Evolutionary conservation across 2,113 vertebrate genomes (phyloP).

Genomic region (Rhineura floridana): DNA sequence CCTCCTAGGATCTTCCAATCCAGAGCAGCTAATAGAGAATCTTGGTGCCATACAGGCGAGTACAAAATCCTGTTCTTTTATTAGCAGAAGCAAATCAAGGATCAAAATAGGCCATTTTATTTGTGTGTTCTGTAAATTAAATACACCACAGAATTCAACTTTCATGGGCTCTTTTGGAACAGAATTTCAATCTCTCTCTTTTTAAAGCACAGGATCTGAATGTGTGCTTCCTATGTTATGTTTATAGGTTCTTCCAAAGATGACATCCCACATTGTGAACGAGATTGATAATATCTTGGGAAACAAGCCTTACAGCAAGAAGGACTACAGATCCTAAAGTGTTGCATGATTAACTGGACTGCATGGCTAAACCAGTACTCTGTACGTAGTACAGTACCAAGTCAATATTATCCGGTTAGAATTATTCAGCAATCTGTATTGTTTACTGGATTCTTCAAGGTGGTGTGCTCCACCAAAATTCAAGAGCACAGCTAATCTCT

Average conservation of each 20-base stretch:
- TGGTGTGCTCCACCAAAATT: slow-evolving; percentile 79
- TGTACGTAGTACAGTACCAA: slow-evolving; percentile 62
- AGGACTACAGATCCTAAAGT: slow-evolving; percentile 93
- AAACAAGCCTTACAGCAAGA: slow-evolving; percentile 95
- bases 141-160: background rate
- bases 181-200: background rate
- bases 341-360: slow-evolving; percentile 72
- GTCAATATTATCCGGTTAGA: slow-evolving; percentile 48
- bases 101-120: background rate
- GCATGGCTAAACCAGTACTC: slow-evolving; percentile 71
- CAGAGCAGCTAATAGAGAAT: slow-evolving; percentile 96
- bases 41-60: slow-evolving; percentile 96
- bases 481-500: slow-evolving; percentile 73
- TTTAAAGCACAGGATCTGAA: background rate
- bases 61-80: background rate
- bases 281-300: slow-evolving; percentile 96
- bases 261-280: slow-evolving; percentile 92
- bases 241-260: slow-evolving; percentile 94
- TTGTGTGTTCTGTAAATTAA: background rate
- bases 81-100: background rate
- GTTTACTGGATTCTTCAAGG: slow-evolving; percentile 68
- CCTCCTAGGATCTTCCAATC: slow-evolving; percentile 93
- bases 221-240: slow-evolving; percentile 5
- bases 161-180: background rate
- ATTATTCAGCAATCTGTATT: slow-evolving; percentile 75